These are phyloP conservation scores for Spodoptera frugiperda DNA, from an alignment of 1,140 invertebrate species.

Conservation along the genomic window DNA sequence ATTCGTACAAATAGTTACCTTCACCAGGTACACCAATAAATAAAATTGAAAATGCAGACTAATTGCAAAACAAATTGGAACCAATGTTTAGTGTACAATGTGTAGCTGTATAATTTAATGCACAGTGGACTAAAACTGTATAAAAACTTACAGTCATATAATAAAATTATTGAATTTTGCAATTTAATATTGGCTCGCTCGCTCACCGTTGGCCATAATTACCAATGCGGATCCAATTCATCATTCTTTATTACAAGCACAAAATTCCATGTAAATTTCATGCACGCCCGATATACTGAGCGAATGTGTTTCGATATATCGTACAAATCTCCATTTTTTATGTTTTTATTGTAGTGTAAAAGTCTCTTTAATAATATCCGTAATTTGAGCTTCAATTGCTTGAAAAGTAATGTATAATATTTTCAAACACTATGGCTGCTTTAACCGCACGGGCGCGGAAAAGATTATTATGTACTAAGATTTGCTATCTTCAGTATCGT, in stretches of 20 bases:
- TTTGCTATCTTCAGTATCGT: too few relatives aligned
- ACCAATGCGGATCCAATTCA: constrained; percentile 83
- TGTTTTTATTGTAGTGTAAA: constrained; percentile 36
- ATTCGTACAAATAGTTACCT: too few relatives aligned
- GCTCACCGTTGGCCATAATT: constrained; percentile 77
- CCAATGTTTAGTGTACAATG: not conserved
- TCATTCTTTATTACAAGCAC: constrained; percentile 85
- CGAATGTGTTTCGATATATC: constrained; percentile 71
- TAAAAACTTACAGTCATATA: constrained; percentile 59
- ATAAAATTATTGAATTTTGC: constrained; percentile 81
- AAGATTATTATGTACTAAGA: too few relatives aligned
- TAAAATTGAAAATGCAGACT: too few relatives aligned
- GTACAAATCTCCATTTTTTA: constrained; percentile 62
- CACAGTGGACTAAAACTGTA: constrained; percentile 1
- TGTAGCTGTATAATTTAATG: not conserved
- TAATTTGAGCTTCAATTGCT: constrained; percentile 4
- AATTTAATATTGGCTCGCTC: constrained; percentile 78
- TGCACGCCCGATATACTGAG: constrained; percentile 65
- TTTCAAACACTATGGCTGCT: too few relatives aligned
- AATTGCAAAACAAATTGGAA: too few relatives aligned
- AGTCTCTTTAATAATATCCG: constrained; percentile 19
- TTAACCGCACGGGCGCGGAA: too few relatives aligned
- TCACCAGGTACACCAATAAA: too few relatives aligned
- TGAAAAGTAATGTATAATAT: not conserved
- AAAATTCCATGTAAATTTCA: constrained; percentile 84